phyloP scores from a whole-genome alignment of 2,797 vertebrate genomes.

The Helarctos malayanus region DNA sequence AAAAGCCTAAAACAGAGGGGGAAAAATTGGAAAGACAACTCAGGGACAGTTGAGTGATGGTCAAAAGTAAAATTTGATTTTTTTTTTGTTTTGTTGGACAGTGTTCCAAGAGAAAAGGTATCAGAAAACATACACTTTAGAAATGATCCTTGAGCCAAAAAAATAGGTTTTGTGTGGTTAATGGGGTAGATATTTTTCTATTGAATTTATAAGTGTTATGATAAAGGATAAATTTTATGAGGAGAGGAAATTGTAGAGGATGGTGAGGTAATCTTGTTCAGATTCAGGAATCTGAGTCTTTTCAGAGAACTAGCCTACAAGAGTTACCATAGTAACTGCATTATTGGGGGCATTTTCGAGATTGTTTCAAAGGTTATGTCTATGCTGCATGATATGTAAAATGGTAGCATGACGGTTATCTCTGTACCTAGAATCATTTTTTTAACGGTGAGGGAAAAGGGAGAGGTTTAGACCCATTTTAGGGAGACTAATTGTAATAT shows the following conservation, averaged over 20 bases:
- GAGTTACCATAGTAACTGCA: conserved; percentile 76
- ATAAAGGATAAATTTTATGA: conserved; percentile 54
- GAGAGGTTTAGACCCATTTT: conserved; percentile 62
- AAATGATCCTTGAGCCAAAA: conserved; percentile 41
- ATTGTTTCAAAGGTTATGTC: conserved; percentile 77
- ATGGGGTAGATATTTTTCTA: conserved; percentile 7
- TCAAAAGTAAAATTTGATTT: conserved; percentile 60
- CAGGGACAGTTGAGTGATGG: not conserved
- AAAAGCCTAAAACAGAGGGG: not conserved
- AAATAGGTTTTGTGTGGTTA: conserved; percentile 21
- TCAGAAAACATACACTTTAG: conserved; percentile 56
- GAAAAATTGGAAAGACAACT: not conserved
- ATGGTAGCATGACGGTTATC: conserved; percentile 52
- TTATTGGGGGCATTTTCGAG: conserved; percentile 75
- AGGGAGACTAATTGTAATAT: conserved; percentile 72
- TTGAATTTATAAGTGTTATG: not conserved
- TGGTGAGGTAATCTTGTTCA: conserved; percentile 67
- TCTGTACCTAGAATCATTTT: conserved; percentile 68
- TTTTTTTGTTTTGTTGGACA: not conserved
- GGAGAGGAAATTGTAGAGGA: not conserved
- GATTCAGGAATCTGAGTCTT: conserved; percentile 65
- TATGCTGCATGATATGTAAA: conserved; percentile 69
- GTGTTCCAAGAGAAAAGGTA: conserved; percentile 34
- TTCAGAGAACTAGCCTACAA: conserved; percentile 24
- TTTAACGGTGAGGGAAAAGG: conserved; percentile 8